Evolutionary conservation across 2,888 invertebrate species (phyloP).

Genomic region (Aelia acuminata): DNA sequence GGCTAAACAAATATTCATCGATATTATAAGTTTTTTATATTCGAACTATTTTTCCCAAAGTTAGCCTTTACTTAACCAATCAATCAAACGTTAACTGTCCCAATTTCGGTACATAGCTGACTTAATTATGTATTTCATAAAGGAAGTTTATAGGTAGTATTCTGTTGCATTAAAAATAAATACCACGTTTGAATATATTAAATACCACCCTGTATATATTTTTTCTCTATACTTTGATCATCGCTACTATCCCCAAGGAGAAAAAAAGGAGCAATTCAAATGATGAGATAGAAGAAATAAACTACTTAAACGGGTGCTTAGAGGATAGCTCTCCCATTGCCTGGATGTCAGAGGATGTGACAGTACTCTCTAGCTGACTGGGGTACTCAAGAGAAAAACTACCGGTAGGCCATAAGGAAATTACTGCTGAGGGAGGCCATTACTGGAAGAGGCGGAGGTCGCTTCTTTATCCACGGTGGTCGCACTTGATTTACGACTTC

Average conservation of each 20-base stretch:
- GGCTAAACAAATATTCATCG: too few species aligned
- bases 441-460: not conserved
- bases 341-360: not conserved
- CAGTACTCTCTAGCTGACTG: not conserved
- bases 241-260: not conserved
- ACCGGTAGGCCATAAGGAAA: not conserved
- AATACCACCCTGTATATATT: not conserved
- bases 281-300: not conserved
- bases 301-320: not conserved
- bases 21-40: too few species aligned
- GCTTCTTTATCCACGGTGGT: constrained; percentile 6
- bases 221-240: not conserved
- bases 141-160: not conserved
- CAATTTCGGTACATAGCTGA: too few species aligned
- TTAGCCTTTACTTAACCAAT: too few species aligned
- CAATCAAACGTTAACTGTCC: too few species aligned
- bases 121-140: not conserved
- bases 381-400: not conserved
- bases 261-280: not conserved
- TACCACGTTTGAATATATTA: not conserved
- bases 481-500: constrained; percentile 2
- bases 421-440: not conserved
- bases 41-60: too few species aligned
- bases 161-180: not conserved
- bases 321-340: not conserved